Base-by-base conservation (phyloP, 2,113 vertebrate species). In the Felis catus region DNA sequence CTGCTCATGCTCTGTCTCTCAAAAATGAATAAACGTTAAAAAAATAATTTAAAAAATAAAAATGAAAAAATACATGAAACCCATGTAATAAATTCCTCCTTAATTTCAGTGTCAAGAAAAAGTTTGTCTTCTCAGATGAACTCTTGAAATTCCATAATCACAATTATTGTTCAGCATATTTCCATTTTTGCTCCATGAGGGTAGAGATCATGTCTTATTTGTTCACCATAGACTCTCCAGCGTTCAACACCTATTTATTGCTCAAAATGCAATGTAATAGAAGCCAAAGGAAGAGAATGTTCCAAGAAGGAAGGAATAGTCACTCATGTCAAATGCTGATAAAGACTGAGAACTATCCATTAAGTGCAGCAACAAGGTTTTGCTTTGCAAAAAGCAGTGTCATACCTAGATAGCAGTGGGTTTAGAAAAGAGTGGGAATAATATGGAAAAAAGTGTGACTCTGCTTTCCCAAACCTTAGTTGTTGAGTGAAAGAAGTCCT, bases 321-420 rank as follows among this genome's bases (percentile, higher is more conserved):
- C 25, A 66, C 23, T 63, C 53, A 48, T 80, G 33, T 74, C 58
- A 89, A 92, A 79, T 81, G 66, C 31, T 86, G 21, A 63, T 81
- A 55, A 89, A n/a, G 9, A 82, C 31, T 63, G 41, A 70, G 25
- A 70, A 31, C 21, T 70, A 81, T 6, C 29, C 23, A 84, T 78
- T 91, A 79, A 80, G 73, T 71, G 51, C 4, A 48, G n/a, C 39
- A 94, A n/a, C 48, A 27, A 76, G 18, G 16, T 82, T n/a, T n/a
- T n/a, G n/a, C n/a, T n/a, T 95, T 85, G 25, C 29, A 74, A 96
- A 94, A 90, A 89, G 36, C 86, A 61, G 25, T 94, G 79, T 94
- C 23, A 89, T 92, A 73, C 73, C 48, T 61, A 39, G 71, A 76
- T 81, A 55, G 63, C 4, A 89, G 12, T 45, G 48, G 58, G 6